Conservation (phyloP, 2,888 invertebrate genomes). For the Argyra leucocephala region DNA sequence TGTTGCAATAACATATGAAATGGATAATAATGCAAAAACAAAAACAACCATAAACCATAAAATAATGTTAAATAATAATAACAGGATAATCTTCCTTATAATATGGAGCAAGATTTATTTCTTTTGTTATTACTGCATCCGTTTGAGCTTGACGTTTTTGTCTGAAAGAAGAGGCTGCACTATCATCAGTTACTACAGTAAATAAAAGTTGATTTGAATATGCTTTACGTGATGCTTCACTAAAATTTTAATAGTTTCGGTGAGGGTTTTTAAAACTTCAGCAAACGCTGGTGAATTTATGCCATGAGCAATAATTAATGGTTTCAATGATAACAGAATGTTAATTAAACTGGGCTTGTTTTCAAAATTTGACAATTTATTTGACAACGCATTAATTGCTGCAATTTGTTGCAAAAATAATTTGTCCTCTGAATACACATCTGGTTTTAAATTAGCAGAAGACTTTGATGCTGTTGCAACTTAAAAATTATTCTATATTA, state of each 20-base stretch:
- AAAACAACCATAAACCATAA: slow-evolving; percentile 74
- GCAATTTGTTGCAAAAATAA: slow-evolving; percentile 35
- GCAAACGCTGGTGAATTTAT: slow-evolving; percentile 34
- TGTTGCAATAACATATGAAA: slow-evolving; percentile 75
- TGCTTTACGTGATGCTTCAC: slow-evolving; percentile 48
- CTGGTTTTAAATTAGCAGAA: slow-evolving; percentile 27
- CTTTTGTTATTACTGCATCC: slow-evolving; percentile 20
- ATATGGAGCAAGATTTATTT: slow-evolving; percentile 48
- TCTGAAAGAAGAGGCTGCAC: slow-evolving; percentile 19
- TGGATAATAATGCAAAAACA: slow-evolving; percentile 65
- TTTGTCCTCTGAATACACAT: slow-evolving; percentile 36
- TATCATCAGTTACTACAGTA: slow-evolving; percentile 46
- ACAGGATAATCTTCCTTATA: slow-evolving; percentile 68
- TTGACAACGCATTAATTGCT: slow-evolving; percentile 29
- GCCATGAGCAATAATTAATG: slow-evolving; percentile 36
- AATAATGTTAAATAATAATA: slow-evolving; percentile 81
- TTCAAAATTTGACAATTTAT: slow-evolving; percentile 28
- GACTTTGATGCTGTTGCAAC: slow-evolving; percentile 17
- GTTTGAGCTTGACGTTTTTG: slow-evolving; percentile 31
- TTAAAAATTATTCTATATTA: no score
- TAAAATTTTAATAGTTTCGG: slow-evolving; percentile 46
- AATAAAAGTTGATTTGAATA: slow-evolving; percentile 54
- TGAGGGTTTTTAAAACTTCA: slow-evolving; percentile 35
- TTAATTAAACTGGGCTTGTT: slow-evolving; percentile 32
- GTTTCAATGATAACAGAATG: slow-evolving; percentile 32